phyloP scores from a whole-genome alignment of 2,888 invertebrate genomes.

The Pasiphila rectangulata region DNA sequence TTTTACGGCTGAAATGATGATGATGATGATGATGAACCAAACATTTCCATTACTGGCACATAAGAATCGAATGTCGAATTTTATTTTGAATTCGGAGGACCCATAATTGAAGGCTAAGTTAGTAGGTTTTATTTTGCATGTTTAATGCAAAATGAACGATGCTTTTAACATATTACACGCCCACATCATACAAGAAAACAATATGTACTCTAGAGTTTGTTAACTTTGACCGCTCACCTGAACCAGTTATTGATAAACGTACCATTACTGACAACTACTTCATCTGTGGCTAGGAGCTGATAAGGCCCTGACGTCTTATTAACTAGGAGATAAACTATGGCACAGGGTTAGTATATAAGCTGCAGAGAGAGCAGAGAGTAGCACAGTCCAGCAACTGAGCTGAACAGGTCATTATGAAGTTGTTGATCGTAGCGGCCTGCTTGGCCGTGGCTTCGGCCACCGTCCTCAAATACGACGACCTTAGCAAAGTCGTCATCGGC shows the following conservation, averaged over 20 bases:
- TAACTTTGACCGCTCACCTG: conserved; percentile 4
- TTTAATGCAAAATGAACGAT: no score
- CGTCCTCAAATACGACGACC: conserved; percentile 54
- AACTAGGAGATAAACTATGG: conserved; percentile 5
- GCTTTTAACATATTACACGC: no score
- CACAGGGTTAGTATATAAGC: conserved; percentile 50
- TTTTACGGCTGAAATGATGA: no score
- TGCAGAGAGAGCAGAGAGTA: conserved; percentile 15
- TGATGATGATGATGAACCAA: no score
- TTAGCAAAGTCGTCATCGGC: conserved; percentile 47
- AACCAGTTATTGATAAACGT: conserved; percentile 5
- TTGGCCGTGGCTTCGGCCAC: conserved; percentile 58
- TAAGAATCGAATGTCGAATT: no score
- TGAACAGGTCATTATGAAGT: conserved; percentile 47
- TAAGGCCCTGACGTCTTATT: background rate
- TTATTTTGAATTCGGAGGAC: no score
- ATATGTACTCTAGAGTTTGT: background rate
- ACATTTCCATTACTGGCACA: no score
- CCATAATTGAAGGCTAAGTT: no score
- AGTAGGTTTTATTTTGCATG: no score
- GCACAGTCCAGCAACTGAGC: conserved; percentile 44
- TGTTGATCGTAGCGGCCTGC: conserved; percentile 51
- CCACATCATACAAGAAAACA: background rate
- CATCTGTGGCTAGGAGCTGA: conserved; percentile 4
- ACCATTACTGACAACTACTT: background rate